Evolutionary conservation across 1,140 invertebrate genomes (phyloP), one percentile per base, ranked within the genome.

Genomic region (Drosophila trapezifrons): DNA sequence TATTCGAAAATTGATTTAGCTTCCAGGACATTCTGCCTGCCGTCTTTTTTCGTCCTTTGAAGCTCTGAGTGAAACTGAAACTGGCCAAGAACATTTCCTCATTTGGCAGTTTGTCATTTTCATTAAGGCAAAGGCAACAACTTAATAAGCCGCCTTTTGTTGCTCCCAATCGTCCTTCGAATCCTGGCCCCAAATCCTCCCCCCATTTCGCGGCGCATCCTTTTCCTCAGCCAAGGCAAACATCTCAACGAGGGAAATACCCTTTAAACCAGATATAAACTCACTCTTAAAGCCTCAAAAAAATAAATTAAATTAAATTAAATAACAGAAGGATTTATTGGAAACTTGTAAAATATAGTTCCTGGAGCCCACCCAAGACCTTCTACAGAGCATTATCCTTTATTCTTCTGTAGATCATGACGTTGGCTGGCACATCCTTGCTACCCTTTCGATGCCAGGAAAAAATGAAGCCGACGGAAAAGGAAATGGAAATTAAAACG

Each of bases 401-500:
- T 1, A 7, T 17, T 17, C 6, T 17, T 12, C 29, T 32, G 29
- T 3, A 7, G 9, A 49, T 49, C 13, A 15, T 1, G 13, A 9
- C 1, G 22, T 6, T n/a, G 57, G 20, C 42, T 42, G 12, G 42
- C 18, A 25, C 13, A 20, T 43, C 32, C n/a, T 12, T 27, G 51
- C 40, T 70, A 71, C 67, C 65, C 67, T 12, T 29, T 27, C 5
- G 18, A 3, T 35, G 5, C 15, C 10, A 12, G 27, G 3, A 18
- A 42, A 22, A 45, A 51, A 49, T 25, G 27, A 25, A 62, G 49
- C 25, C 9, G 20, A 13, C 25, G 37, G 37, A 29, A 56, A 54
- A 22, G 43, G 49, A 76, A 78, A 54, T 78, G 69, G 63, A 83
- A 87, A 87, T 89, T 89, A 87, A 87, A 89, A 89, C 73, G 83